Evolutionary conservation across 2,797 vertebrate genomes (phyloP).

Genomic region (Fistularia commersonii): DNA sequence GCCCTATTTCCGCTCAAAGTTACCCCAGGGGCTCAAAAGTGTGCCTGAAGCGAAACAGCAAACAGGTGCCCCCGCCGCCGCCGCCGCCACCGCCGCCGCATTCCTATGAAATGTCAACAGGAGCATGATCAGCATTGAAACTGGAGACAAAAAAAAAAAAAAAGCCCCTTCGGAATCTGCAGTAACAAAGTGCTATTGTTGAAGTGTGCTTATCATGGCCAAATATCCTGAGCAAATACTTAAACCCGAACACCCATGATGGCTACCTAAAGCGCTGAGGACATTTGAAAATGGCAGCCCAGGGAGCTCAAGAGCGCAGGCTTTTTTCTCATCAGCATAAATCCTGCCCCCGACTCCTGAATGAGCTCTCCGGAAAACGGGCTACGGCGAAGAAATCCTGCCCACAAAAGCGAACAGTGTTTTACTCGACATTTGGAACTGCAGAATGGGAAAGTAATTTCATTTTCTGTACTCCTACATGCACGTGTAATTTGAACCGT

Average conservation of each 20-base stretch:
- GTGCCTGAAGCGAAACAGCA: constrained; percentile 16
- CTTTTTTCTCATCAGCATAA: constrained; percentile 65
- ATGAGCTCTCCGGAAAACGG: constrained; percentile 36
- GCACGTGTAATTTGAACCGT: not conserved
- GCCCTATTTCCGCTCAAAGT: no score
- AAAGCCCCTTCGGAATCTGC: not conserved
- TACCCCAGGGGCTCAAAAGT: constrained; percentile 13
- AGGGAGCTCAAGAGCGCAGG: constrained; percentile 28
- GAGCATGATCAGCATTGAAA: constrained; percentile 19
- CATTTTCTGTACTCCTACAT: constrained; percentile 14
- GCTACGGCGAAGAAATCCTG: constrained; percentile 26
- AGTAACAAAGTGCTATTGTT: not conserved
- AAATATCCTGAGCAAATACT: not conserved
- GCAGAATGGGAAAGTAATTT: constrained; percentile 48
- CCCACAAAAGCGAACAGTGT: constrained; percentile 46
- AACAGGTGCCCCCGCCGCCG: constrained; percentile 7
- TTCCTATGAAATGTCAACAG: constrained; percentile 12
- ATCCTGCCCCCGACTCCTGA: constrained; percentile 44
- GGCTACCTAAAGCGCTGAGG: constrained; percentile 22
- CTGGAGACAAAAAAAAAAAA: not conserved
- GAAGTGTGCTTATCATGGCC: no score
- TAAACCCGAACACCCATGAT: constrained; percentile 16
- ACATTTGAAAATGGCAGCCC: constrained; percentile 27
- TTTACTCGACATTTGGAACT: constrained; percentile 29
- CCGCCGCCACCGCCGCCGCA: no score